Evolutionary conservation across 2,113 vertebrate species (phyloP), one percentile per base, ranked within the genome.

Genomic region (Brachyhypopomus occidentalis): DNA sequence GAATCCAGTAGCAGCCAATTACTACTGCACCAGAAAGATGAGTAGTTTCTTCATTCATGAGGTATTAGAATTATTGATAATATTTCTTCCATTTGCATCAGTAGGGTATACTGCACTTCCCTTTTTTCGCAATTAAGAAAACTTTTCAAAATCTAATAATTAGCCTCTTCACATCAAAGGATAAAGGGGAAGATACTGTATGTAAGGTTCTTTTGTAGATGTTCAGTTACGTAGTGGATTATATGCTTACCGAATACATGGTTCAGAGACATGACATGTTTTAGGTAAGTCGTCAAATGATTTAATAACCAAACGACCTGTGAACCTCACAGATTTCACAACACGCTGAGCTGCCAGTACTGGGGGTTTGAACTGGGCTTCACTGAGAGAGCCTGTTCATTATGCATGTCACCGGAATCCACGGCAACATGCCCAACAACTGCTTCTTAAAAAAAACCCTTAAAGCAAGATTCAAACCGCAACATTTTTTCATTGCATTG

Each of bases 381-480:
- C 38, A 45, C 45, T 25, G 9, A 45, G 60, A 78, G 58, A 77
- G 23, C 5, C 41, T 77, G 55, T 84, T 41, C 72, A 71, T n/a
- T n/a, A n/a, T 80, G 78, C 45, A 64, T 84, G 77, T 58, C 60
- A 79, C 72, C 72, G 67, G 67, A 36, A 56, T 58, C n/a, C 59
- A 84, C 70, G 23, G 45, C 52, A 66, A 73, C 34, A 27, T 23
- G 60, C 4, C 11, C 72, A 52, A 69, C 78, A 72, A 63, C 7
- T 66, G 75, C 22, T 59, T 20, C 22, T 80, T 83, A 1, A 41
- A 14, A 2, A 52, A 52, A 52, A 30, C 41, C 36, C 9, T 71
- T 34, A 69, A 75, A 52, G 6, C 38, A 25, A 83, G 30, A 38
- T 79, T 86, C 27, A 79, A 81, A 82, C 38, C 22, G 77, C 66